Base-by-base conservation (phyloP, 2,888 invertebrate genomes). In the Latrodectus elegans region DNA sequence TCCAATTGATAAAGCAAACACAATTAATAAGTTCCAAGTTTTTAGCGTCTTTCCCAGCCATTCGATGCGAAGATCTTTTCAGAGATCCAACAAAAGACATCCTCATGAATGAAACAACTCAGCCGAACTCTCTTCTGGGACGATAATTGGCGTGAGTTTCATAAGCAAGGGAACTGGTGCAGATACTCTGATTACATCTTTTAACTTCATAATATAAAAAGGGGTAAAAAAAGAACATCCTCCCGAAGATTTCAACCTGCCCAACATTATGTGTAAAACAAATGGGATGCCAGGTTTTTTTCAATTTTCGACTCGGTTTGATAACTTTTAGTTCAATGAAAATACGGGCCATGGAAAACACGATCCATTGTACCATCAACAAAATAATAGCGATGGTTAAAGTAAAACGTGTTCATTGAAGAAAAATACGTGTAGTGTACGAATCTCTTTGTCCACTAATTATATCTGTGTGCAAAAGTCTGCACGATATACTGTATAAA, bases 151-250 rank as follows among this genome's bases (percentile, higher is more conserved):
- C 81, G 3, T 38, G 55, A n/a, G 65, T 52, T 74, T 26, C 52
- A 74, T 65, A 26, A 52, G 55, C 26, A 53, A n/a, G 49, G 26
- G 38, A 67, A 70, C 71, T 76, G 83, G 52, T 67, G 67, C 67
- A 76, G 52, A 64, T 55, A 83, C 76, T 83, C 82, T 83, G 83
- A 76, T 76, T 76, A 52, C 71, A 81, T 81, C 81, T 81, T 15
- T 15, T 14, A 55, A 65, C 9, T n/a, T 65, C 60, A 60, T 60
- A n/a, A 11, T 60, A 52, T 67, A 52, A 64, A 80, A 81, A 73
- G 81, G 79, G 67, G 73, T 74, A 81, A 81, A 38, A 38, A 38
- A 38, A 38, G 38, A 38, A 38, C 38, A 38, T 38, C 38, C 6
- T 38, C 38, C 6, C 38, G 38, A 38, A 38, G 38, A 38, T 4